Percentiles rank a stretch among this genome's conserved stretches.
Evolutionary conservation across 2,113 vertebrate species (phyloP).

Genomic region (Peromyscus californicus): DNA sequence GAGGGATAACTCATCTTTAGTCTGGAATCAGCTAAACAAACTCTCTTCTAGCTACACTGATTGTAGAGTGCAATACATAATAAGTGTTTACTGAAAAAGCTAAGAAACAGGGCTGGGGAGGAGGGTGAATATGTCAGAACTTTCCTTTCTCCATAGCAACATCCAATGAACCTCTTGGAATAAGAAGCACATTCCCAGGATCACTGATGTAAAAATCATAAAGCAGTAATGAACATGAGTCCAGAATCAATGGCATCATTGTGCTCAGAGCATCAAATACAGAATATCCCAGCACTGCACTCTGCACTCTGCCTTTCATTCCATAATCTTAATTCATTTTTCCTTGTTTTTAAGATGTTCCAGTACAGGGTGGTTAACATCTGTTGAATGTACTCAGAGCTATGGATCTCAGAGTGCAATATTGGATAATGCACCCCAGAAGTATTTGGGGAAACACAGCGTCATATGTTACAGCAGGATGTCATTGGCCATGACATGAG

Average conservation of each 20-base stretch:
- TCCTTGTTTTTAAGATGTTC: not conserved
- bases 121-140: conserved; percentile 47
- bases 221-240: conserved; percentile 1
- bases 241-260: not conserved
- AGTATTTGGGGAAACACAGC: conserved; percentile 29
- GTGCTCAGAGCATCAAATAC: conserved; percentile 1
- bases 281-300: not conserved
- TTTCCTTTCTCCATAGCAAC: conserved; percentile 76
- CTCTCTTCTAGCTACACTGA: conserved; percentile 48
- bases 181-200: conserved; percentile 13
- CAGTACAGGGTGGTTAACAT: conserved; percentile 4
- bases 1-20: not conserved
- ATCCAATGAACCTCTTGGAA: conserved; percentile 16
- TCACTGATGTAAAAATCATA: conserved; percentile 60
- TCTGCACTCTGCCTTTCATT: not conserved
- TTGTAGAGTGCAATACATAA: conserved; percentile 62
- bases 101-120: conserved; percentile 34
- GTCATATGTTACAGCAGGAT: not conserved
- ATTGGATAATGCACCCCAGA: not conserved
- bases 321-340: conserved; percentile 14
- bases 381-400: not conserved
- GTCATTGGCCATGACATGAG: not conserved
- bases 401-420: rapidly evolving
- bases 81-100: conserved; percentile 76
- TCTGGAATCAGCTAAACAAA: conserved; percentile 61